These are phyloP conservation scores for Chloroceryle aenea DNA, from an alignment of 2,113 vertebrate species.

Conservation along the genomic window DNA sequence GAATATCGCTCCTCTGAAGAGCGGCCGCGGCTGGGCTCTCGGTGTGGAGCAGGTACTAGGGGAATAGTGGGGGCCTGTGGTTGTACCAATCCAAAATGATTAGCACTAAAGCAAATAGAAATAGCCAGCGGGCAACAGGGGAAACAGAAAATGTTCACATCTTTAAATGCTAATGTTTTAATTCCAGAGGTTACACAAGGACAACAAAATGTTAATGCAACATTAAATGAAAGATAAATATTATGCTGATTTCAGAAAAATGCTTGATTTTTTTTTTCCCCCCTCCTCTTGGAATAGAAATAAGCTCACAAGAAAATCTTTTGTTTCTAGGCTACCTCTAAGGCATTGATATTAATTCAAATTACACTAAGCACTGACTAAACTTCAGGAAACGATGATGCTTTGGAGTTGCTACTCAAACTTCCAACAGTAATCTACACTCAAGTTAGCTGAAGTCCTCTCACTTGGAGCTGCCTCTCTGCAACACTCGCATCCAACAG, in stretches of 20 bases:
- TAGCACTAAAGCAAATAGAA: neutral
- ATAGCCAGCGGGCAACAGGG: conserved; percentile 11
- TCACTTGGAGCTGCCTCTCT: neutral
- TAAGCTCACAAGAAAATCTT: conserved; percentile 18
- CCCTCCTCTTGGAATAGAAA: neutral
- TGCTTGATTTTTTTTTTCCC: neutral
- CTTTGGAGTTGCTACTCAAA: neutral
- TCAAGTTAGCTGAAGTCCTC: neutral
- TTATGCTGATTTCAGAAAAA: conserved; percentile 14
- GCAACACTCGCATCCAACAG: neutral
- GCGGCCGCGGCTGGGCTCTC: neutral
- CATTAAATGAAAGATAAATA: conserved; percentile 73
- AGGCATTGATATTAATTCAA: conserved; percentile 3
- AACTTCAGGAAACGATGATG: neutral
- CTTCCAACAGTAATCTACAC: neutral
- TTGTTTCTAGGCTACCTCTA: conserved; percentile 39
- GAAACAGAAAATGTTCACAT: conserved; percentile 54
- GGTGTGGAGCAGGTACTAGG: neutral
- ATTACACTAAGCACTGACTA: conserved; percentile 2
- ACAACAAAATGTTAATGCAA: conserved; percentile 83
- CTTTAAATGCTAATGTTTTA: conserved; percentile 83
- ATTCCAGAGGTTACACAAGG: conserved; percentile 76
- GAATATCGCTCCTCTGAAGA: conserved; percentile 9
- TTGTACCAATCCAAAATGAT: neutral
- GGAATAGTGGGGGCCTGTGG: conserved; percentile 3